Base-by-base conservation (phyloP, 2,113 vertebrate species). In the Arothron firmamentum region DNA sequence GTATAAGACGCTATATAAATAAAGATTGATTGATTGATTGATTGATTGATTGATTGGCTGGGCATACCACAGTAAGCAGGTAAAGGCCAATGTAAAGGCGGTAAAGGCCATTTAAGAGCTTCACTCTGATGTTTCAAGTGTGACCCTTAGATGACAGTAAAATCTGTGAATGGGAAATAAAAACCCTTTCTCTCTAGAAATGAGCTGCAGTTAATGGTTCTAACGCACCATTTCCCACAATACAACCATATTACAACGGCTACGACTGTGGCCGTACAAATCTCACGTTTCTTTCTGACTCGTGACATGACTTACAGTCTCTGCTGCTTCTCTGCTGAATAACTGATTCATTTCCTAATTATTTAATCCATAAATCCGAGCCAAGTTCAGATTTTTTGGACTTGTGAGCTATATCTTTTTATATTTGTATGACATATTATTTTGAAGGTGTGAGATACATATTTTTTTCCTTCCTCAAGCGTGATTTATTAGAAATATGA, bases 101-200 rank as follows among this genome's bases (percentile, higher is more conserved):
- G 66, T 62, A 70, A 67, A 66, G 50, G 66, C 59, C 51, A 56
- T 54, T 43, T 28, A 55, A 54, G 62, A 52, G 57, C 1, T 10
- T 42, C 25, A n/a, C 54, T 66, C 50, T 50, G 59, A 38, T 74
- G 18, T 63, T 63, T 67, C 64, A 43, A 47, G 52, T 49, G 50
- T 59, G 66, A 62, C 66, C 66, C 74, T 74, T 70, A 1, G 20
- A 31, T 56, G 66, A 67, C 57, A 65, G 54, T 47, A 18, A 54
- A 69, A 16, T 41, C 43, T 17, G 52, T 18, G 14, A 43, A 16
- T 41, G 53, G 17, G 25, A n/a, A 23, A 17, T 31, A 15, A 51
- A 58, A 31, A 41, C 17, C 18, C 3, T 43, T 38, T 9, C 52
- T 45, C 45, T 54, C 17, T 11, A 38, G 11, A 38, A 38, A 38